Evolutionary conservation across 1,140 invertebrate genomes (phyloP).

Genomic region (Pygmarrhopalites habei): DNA sequence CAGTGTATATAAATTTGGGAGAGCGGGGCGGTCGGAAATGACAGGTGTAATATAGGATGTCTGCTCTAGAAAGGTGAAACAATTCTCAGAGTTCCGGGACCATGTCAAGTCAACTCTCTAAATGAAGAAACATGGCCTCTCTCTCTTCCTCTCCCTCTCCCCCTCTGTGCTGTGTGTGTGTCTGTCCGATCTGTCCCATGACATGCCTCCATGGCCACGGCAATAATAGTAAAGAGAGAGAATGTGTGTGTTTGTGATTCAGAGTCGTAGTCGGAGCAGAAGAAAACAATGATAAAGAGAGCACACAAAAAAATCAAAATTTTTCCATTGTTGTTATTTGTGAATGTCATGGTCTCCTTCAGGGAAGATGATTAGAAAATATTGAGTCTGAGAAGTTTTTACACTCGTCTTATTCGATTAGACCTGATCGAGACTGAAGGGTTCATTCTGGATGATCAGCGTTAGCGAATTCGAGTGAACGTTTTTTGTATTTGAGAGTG

Average conservation of each 20-base stretch:
- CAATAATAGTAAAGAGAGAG: not conserved
- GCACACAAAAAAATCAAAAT: not conserved
- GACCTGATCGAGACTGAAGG: no score
- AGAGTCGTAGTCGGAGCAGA: not conserved
- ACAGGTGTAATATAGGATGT: conserved; percentile 16
- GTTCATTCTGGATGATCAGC: no score
- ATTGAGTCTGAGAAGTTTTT: no score
- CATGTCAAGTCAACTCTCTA: conserved; percentile 4
- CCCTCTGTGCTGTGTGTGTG: no score
- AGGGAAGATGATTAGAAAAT: no score
- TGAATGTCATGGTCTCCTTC: no score
- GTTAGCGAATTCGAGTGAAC: no score
- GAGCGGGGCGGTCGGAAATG: conserved; percentile 4
- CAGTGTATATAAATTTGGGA: not conserved
- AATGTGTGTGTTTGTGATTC: not conserved
- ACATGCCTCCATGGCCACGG: not conserved
- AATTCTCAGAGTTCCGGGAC: not conserved
- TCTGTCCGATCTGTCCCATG: not conserved
- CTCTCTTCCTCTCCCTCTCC: no score
- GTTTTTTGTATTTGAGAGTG: no score
- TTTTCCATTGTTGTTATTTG: no score
- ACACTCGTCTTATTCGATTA: no score
- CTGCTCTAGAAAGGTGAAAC: conserved; percentile 15
- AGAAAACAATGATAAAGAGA: not conserved
- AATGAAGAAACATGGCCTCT: conserved; percentile 9